A percentile compares a stretch with the other conserved stretches of the same genome.
phyloP scores from a whole-genome alignment of 2,113 vertebrate species.

The Pipra filicauda region DNA sequence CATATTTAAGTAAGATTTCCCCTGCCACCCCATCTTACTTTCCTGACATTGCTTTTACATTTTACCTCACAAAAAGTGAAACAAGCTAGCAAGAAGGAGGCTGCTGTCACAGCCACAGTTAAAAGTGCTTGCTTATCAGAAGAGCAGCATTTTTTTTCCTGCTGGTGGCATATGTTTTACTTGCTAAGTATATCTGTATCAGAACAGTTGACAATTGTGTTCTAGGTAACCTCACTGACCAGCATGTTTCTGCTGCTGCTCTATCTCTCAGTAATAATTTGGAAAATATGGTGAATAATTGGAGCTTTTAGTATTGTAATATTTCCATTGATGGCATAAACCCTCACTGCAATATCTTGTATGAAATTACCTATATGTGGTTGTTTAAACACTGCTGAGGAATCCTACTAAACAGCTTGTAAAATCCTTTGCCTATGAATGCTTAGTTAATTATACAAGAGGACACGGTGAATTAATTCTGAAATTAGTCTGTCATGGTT shows the following conservation, averaged over 20 bases:
- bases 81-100: not conserved
- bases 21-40: not conserved
- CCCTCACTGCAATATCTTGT: not conserved
- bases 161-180: slow-evolving; percentile 7
- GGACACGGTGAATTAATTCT: not conserved
- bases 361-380: not conserved
- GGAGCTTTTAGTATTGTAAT: not conserved
- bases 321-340: not conserved
- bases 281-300: not conserved
- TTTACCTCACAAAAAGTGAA: not conserved
- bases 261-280: not conserved
- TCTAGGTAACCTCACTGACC: not conserved
- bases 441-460: not conserved
- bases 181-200: not conserved
- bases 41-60: not conserved
- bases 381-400: not conserved
- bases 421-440: not conserved
- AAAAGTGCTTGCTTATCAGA: not conserved
- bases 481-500: not conserved
- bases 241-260: not conserved
- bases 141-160: not conserved
- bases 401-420: not conserved
- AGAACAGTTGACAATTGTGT: not conserved
- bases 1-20: not conserved
- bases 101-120: not conserved